Conservation (phyloP, 2,797 vertebrate species). For the Sandelia bainsii region DNA sequence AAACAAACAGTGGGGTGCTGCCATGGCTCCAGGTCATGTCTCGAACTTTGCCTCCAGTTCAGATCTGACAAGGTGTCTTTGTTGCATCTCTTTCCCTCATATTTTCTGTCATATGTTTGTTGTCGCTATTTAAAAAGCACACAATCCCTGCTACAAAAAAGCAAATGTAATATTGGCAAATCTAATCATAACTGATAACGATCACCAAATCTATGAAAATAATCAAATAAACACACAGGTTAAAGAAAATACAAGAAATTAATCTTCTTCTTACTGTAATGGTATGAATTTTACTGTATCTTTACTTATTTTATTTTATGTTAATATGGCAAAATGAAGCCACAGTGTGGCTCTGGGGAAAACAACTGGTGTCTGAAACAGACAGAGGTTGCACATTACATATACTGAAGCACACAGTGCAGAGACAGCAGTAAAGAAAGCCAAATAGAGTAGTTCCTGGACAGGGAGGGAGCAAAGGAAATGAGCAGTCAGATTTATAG, state of each 20-base stretch:
- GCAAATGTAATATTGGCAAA: too few species aligned
- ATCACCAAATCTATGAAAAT: background rate
- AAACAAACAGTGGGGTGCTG: too few species aligned
- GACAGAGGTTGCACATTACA: background rate
- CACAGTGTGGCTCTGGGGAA: background rate
- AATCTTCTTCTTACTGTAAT: background rate
- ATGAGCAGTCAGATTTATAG: slow-evolving; percentile 45
- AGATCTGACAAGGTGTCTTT: too few species aligned
- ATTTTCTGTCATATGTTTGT: too few species aligned
- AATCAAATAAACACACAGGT: background rate
- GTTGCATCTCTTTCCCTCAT: too few species aligned
- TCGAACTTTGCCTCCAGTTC: too few species aligned
- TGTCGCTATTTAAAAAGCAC: too few species aligned
- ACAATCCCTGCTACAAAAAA: too few species aligned
- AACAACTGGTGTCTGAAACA: background rate
- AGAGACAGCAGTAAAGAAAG: slow-evolving; percentile 10
- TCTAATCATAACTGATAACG: background rate
- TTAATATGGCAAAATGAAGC: background rate
- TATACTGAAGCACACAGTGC: background rate
- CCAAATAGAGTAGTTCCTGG: slow-evolving; percentile 10
- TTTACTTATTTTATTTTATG: background rate
- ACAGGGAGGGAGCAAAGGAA: slow-evolving; percentile 12
- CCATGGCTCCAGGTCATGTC: too few species aligned
- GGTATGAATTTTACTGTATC: background rate
- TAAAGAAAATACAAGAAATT: too few species aligned